A percentile compares a stretch with the other conserved stretches of the same genome.
phyloP scores from a whole-genome alignment of 1,140 invertebrate genomes.

The Lepidotrigona ventralis region DNA sequence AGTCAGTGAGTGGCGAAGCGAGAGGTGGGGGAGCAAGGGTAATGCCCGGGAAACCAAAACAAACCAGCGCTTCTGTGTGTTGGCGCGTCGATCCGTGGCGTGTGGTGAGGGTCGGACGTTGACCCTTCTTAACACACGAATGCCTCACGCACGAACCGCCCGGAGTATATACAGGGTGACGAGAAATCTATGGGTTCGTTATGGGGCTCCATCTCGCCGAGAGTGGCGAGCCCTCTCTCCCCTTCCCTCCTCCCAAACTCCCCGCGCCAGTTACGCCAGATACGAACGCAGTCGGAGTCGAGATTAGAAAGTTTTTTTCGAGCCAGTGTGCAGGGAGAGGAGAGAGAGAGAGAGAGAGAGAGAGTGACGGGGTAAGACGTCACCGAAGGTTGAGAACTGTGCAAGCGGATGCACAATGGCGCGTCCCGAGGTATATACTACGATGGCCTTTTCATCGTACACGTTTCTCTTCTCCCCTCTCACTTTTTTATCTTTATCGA shows the following conservation, averaged over 20 bases:
- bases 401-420: not conserved
- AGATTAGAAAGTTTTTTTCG: constrained; percentile 44
- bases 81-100: constrained; percentile 73
- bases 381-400: not conserved
- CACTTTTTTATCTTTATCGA: too few relatives aligned
- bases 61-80: constrained; percentile 75
- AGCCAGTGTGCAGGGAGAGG: not conserved
- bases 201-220: constrained; percentile 29
- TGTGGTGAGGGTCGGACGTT: constrained; percentile 80
- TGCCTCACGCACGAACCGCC: constrained; percentile 66
- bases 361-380: not conserved
- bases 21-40: constrained; percentile 68
- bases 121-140: constrained; percentile 76
- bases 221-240: not conserved
- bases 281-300: not conserved
- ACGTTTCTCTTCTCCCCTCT: too few relatives aligned
- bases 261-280: not conserved
- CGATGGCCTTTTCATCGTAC: too few relatives aligned
- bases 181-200: constrained; percentile 63
- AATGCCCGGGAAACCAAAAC: constrained; percentile 80
- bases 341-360: too few relatives aligned
- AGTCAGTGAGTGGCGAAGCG: constrained; percentile 12
- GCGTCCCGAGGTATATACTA: not conserved
- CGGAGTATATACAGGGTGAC: constrained; percentile 63
- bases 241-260: too few relatives aligned